These are phyloP conservation scores for Fratercula arctica DNA, from an alignment of 2,797 vertebrate species.

Conservation along the genomic window DNA sequence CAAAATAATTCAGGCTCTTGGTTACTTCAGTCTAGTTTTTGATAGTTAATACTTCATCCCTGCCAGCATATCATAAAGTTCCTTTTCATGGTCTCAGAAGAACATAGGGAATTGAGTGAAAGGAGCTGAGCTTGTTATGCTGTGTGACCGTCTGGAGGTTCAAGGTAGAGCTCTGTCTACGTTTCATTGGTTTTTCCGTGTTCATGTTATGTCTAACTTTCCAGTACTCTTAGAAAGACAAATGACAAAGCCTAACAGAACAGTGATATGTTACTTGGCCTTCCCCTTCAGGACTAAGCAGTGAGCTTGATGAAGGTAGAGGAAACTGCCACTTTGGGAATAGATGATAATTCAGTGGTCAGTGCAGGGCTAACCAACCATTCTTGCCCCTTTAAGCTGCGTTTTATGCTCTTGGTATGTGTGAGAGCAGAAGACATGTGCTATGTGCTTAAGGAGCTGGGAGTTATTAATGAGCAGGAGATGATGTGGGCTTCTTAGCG, in stretches of 20 bases:
- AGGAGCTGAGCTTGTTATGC: constrained; percentile 8
- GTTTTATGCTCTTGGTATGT: neutral
- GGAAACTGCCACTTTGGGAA: neutral
- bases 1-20: constrained; percentile 10
- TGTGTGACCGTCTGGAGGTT: neutral
- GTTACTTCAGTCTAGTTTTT: constrained; percentile 41
- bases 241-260: neutral
- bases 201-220: neutral
- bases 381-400: neutral
- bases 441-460: neutral
- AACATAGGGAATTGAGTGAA: constrained; percentile 4
- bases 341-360: neutral
- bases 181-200: neutral
- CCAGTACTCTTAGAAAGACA: neutral
- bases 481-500: neutral
- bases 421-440: neutral
- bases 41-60: constrained; percentile 45
- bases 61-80: constrained; percentile 44
- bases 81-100: constrained; percentile 22
- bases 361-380: neutral
- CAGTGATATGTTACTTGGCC: neutral
- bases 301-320: neutral
- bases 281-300: neutral
- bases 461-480: neutral
- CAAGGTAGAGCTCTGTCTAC: neutral